Conservation (phyloP, 2,888 invertebrate species). For the Crossocerus cetratus region DNA sequence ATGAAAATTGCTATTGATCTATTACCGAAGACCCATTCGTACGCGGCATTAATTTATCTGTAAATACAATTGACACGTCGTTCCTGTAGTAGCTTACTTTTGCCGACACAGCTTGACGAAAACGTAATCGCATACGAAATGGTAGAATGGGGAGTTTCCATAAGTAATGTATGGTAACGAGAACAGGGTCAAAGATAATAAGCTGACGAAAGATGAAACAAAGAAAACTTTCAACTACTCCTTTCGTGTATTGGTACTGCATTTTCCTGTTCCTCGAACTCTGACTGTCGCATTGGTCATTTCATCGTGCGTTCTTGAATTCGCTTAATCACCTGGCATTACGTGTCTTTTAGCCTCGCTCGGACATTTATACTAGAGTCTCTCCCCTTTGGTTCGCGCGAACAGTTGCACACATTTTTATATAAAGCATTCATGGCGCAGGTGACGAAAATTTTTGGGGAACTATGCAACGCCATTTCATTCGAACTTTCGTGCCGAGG, state of each 20-base stretch:
- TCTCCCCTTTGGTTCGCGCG: no score
- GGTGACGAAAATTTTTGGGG: conserved; percentile 34
- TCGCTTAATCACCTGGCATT: no score
- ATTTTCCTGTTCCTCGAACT: background rate
- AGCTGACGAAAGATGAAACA: conserved; percentile 39
- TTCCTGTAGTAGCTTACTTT: conserved; percentile 51
- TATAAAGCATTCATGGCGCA: conserved; percentile 1
- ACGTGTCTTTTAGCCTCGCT: no score
- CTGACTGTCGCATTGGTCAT: background rate
- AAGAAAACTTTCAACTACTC: conserved; percentile 35
- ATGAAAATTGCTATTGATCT: conserved; percentile 4
- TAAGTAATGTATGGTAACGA: conserved; percentile 37
- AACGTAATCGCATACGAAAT: conserved; percentile 19
- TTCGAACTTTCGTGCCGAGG: conserved; percentile 37
- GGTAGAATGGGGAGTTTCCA: conserved; percentile 19
- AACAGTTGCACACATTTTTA: conserved; percentile 10
- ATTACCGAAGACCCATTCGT: conserved; percentile 5
- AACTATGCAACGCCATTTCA: conserved; percentile 47
- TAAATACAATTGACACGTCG: conserved; percentile 39
- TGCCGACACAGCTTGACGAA: conserved; percentile 35
- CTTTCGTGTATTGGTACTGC: conserved; percentile 10
- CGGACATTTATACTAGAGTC: no score
- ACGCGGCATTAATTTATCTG: conserved; percentile 42
- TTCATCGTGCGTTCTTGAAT: background rate
- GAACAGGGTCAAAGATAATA: conserved; percentile 52